Percentiles rank a stretch among this genome's conserved stretches.
Evolutionary conservation across 1,140 invertebrate genomes (phyloP).

Genomic region (Drosophila athabasca): DNA sequence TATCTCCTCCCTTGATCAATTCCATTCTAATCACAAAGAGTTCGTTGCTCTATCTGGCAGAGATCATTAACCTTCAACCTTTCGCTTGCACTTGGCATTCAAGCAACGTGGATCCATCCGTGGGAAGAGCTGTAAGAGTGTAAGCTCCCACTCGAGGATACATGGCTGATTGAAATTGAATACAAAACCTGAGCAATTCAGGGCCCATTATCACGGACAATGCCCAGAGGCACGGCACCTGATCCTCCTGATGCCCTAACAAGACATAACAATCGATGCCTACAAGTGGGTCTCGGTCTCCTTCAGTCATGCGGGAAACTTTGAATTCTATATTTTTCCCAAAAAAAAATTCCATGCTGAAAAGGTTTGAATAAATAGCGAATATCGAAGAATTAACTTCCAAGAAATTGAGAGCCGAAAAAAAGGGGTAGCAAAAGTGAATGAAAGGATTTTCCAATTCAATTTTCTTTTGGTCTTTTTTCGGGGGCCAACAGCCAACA

Average conservation of each 20-base stretch:
- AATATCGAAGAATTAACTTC: constrained; percentile 70
- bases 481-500: constrained; percentile 29
- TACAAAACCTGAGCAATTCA: constrained; percentile 52
- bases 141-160: constrained; percentile 69
- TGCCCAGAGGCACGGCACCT: constrained; percentile 19
- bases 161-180: constrained; percentile 73
- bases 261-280: constrained; percentile 58
- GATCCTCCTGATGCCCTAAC: constrained; percentile 63
- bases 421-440: constrained; percentile 37
- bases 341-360: constrained; percentile 32
- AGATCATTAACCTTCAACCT: constrained; percentile 68
- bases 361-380: constrained; percentile 62
- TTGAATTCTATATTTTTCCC: constrained; percentile 36
- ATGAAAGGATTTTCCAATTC: constrained; percentile 47
- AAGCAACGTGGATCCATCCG: constrained; percentile 14
- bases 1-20: constrained; percentile 1
- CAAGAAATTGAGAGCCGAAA: constrained; percentile 51
- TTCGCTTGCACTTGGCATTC: neutral
- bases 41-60: constrained; percentile 39
- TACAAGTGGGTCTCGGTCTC: constrained; percentile 29
- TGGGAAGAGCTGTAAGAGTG: constrained; percentile 62
- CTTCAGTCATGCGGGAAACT: constrained; percentile 62
- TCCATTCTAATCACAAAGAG: constrained; percentile 24
- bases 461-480: constrained; percentile 37
- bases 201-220: constrained; percentile 49